Evolutionary conservation across 2,113 vertebrate species (phyloP), one percentile per base, ranked within the genome.

Genomic region (Apodemus sylvaticus): DNA sequence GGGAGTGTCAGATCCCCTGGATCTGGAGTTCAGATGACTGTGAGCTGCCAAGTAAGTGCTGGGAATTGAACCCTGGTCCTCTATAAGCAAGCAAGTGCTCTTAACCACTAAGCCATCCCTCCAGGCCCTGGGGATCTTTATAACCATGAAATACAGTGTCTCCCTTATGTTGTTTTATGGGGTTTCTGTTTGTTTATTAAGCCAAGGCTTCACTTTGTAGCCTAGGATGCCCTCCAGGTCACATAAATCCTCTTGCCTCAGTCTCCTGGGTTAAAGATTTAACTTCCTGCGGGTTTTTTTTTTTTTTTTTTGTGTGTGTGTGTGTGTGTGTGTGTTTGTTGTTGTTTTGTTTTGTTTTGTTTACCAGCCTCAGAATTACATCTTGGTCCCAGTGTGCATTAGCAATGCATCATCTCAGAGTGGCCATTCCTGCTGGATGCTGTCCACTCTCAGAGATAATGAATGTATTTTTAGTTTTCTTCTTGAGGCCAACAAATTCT

Each of bases 401-500:
- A 92, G 45, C 78, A 82, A 39, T 42, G 58, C 8, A 48, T 73
- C 12, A 39, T 85, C 77, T 79, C 55, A 66, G 64, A 90, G 70
- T 36, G 26, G 26, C 26, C 22, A 7, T 45, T 66, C 86, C 87
- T 90, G 14, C 17, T 34, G 58, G n/a, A 85, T 86, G n/a, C 5
- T 48, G 36, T 48, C 12, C 31, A 73, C 10, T 36, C 3, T 12
- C n/a, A 78, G 58, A 62, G 8, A 71, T 60, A 71, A 16, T 74
- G 81, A 83, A 87, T 90, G 14, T 7, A 48, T 79, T 83, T 70
- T 62, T 71, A 78, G n/a, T 88, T 92, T 92, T 96, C 55, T 22
- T 88, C 34, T 92, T 81, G 94, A 93, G 87, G 79, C 60, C 91
- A 90, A 74, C 20, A 85, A 68, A 93, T 60, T 88, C 90, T 79